These are phyloP conservation scores for Cylindroiulus punctatus DNA, from an alignment of 2,888 invertebrate genomes.

Conservation along the genomic window DNA sequence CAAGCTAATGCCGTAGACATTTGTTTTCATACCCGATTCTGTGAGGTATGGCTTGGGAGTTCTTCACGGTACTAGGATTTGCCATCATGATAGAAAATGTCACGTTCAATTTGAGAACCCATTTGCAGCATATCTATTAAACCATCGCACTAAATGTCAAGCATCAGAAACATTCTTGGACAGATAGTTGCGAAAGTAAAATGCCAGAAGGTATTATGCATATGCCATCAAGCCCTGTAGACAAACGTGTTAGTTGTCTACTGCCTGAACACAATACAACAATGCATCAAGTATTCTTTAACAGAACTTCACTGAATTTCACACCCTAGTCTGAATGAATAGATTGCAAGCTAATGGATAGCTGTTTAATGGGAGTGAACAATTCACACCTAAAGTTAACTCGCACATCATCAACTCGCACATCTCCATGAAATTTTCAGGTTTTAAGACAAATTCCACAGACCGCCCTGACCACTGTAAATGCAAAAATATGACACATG, in stretches of 20 bases:
- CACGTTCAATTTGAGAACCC: conserved; percentile 7
- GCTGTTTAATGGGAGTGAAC: too few species aligned
- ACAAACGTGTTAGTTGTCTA: too few species aligned
- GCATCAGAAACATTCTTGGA: neutral
- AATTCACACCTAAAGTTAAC: too few species aligned
- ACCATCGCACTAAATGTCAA: neutral
- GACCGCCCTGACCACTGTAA: too few species aligned
- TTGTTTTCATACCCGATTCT: neutral
- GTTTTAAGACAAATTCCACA: too few species aligned
- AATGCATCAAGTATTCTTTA: neutral
- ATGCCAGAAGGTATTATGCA: neutral
- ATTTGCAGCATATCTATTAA: neutral
- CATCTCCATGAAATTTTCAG: too few species aligned
- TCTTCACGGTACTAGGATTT: neutral
- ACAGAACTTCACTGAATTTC: too few species aligned
- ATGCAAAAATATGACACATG: too few species aligned
- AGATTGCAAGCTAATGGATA: too few species aligned
- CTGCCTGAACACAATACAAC: too few species aligned
- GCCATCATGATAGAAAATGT: neutral
- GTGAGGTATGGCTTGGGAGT: neutral
- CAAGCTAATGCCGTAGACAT: neutral
- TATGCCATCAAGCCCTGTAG: neutral
- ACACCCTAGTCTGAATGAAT: too few species aligned
- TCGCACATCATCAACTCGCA: too few species aligned
- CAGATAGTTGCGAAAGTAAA: neutral